phyloP scores from a whole-genome alignment of 1,140 invertebrate genomes.

The Vanessa tameamea region DNA sequence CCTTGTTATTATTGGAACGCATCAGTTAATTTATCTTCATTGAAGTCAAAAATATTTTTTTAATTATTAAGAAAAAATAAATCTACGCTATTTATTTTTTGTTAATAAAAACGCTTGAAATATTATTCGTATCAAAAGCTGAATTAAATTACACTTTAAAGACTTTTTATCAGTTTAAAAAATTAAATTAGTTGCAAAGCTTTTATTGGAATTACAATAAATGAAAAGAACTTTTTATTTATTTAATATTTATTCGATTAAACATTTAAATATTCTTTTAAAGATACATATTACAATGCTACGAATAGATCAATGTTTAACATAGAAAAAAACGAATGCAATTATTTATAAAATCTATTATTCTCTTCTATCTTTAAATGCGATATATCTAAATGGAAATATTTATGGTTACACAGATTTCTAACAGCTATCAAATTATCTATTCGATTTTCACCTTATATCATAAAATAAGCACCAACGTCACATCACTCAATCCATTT shows the following conservation, averaged over 20 bases:
- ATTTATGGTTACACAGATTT: too few species aligned
- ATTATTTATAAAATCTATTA: background rate
- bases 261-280: background rate
- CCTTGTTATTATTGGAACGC: constrained; percentile 38
- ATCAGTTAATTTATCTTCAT: background rate
- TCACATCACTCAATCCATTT: constrained; percentile 19
- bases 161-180: too few species aligned
- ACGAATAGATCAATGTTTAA: background rate
- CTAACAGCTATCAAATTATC: background rate
- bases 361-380: background rate
- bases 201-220: background rate
- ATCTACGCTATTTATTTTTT: too few species aligned
- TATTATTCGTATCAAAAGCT: too few species aligned
- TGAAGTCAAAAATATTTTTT: too few species aligned
- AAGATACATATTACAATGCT: constrained; percentile 5
- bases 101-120: too few species aligned
- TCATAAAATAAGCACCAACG: constrained; percentile 26
- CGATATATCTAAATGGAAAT: too few species aligned
- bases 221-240: background rate
- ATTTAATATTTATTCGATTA: background rate
- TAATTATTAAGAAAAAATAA: too few species aligned
- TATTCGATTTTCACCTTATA: background rate
- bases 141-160: too few species aligned
- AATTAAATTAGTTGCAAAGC: too few species aligned
- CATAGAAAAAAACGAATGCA: background rate